Base-by-base conservation (phyloP, 2,113 vertebrate genomes). In the Trinectes maculatus region DNA sequence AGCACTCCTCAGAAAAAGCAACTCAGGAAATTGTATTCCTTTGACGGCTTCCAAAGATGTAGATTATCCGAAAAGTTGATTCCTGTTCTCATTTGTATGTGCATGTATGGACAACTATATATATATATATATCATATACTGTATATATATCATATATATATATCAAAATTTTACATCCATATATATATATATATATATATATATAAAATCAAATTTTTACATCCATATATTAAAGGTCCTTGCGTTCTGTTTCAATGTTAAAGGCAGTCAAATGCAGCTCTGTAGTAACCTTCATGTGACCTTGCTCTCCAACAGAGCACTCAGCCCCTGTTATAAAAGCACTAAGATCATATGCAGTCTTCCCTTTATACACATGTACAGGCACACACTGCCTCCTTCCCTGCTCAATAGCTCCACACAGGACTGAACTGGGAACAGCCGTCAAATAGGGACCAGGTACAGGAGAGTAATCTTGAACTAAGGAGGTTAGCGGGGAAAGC, bases 191-290 rank as follows among this genome's bases (percentile, higher is more conserved):
- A 39, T 56, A 39, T 16, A 39, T 39, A 39, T 39, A 39, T 4
- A n/a, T n/a, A n/a, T n/a, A n/a, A n/a, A n/a, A n/a, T n/a, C n/a
- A n/a, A n/a, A 5, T 33, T 25, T 52, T 43, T 47, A 31, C 73
- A 33, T 55, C 12, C 39, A 44, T 3, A 18, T 40, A 68, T 46
- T 61, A 74, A 25, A 11, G 28, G 33, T 56, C 58, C 56, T 77
- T 37, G 57, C 76, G 47, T 43, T 34, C 46, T 37, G 61, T 69
- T 84, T 85, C 84, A 71, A 79, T 77, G 60, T 78, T 78, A 84
- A 48, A 53, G 65, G 56, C 47, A 1, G 39, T 67, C 4, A 7
- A 70, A 71, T 31, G 48, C 34, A 37, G 66, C 74, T 86, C 68
- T 40, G 49, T 8, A 11, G 44, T 74, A 61, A 79, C 85, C 61